Evolutionary conservation across 2,797 vertebrate genomes (phyloP), one percentile per base, ranked within the genome.

Genomic region (Malurus splendens): DNA sequence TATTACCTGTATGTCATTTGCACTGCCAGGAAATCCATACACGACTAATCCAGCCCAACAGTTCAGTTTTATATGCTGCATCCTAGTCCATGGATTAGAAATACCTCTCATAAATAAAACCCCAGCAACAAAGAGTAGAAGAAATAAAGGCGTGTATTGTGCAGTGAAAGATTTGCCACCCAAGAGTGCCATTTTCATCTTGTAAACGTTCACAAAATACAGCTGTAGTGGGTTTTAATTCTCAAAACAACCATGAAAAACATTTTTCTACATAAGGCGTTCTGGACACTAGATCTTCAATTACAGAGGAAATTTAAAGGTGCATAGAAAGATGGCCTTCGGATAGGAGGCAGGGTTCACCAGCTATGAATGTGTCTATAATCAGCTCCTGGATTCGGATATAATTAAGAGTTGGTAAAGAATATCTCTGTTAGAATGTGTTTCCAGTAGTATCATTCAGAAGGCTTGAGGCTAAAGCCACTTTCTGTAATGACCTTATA

Each of bases 1-100:
- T 95, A 91, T 91, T 95, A 89, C 87, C 79, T 84, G 52, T 82
- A 57, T 91, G 86, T 87, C 47, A 81, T 92, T 94, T 86, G 23
- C 75, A 90, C 86, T 83, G 62, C 80, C 77, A 91, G 82, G 89
- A 94, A 95, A 91, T 62, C 65, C 72, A 55, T 72, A 86, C 14
- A 14, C 76, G 87, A 72, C 73, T 92, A 95, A 87, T 73, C 64
- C 52, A 94, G 19, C 41, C 52, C 30, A 73, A 41, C 7, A 60
- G 24, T 67, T 93, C 20, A 8, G 17, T 70, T 93, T 87, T 89
- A 79, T 76, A 36, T 68, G 23, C 18, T 87, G 39, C 30, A 51
- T 75, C 28, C n/a, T 55, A 85, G 30, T 7, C 67, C 54, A 38
- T 32, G 28, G 39, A 25, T 72, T 51, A 80, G 72, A 92, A 93